Conservation (phyloP, 2,888 invertebrate genomes). For the Acrobasis repandana region DNA sequence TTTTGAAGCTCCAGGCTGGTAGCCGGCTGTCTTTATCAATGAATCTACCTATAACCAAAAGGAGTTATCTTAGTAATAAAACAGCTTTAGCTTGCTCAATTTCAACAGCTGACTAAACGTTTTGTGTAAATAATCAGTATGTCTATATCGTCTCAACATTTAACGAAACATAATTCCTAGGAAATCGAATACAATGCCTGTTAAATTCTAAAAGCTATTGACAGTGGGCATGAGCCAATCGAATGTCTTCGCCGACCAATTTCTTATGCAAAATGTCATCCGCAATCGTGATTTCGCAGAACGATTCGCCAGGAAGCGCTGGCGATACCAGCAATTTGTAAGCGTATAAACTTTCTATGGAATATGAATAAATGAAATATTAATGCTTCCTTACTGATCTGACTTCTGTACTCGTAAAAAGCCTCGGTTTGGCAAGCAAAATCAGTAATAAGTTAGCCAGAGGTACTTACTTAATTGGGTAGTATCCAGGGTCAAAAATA, state of each 20-base stretch:
- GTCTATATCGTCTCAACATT: no score
- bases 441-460: no score
- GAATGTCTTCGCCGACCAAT: slow-evolving; percentile 11
- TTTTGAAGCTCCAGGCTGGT: background rate
- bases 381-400: slow-evolving; percentile 1
- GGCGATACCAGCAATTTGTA: slow-evolving; percentile 12
- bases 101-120: no score
- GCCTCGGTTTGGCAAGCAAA: background rate
- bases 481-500: no score
- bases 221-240: background rate
- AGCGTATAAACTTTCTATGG: slow-evolving; percentile 11
- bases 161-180: background rate
- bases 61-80: no score
- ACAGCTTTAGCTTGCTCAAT: no score
- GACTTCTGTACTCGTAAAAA: background rate
- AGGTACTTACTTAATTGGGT: no score
- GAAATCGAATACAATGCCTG: slow-evolving; percentile 5
- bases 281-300: slow-evolving; percentile 16
- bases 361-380: slow-evolving; percentile 5
- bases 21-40: background rate
- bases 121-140: no score
- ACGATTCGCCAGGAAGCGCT: slow-evolving; percentile 9
- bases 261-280: slow-evolving; percentile 18
- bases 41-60: background rate
- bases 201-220: slow-evolving; percentile 5